Percentiles rank a stretch among this genome's conserved stretches.
These are phyloP conservation scores for Holothuria leucospilota DNA, from an alignment of 53 echinoderm and acorn worm species.

Conservation along the genomic window DNA sequence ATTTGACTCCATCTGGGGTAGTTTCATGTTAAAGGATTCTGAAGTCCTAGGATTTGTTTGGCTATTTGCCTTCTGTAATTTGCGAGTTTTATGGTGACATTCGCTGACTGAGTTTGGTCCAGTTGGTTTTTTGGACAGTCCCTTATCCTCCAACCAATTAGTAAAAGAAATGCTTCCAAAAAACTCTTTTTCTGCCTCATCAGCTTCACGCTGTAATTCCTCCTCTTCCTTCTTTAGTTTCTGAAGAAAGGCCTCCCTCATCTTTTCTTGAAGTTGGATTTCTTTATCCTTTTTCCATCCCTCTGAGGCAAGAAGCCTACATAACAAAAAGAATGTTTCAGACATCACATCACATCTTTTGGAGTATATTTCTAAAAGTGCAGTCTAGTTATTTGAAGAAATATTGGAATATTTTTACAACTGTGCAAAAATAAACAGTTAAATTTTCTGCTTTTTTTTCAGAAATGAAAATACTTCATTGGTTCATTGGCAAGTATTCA, in stretches of 20 bases:
- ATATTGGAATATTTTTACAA: too few species aligned
- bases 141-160: slow-evolving; percentile 85
- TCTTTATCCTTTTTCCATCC: slow-evolving; percentile 90
- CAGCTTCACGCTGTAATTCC: slow-evolving; percentile 55
- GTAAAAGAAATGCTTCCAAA: slow-evolving; percentile 73
- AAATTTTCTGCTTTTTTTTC: too few species aligned
- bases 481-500: too few species aligned
- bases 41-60: background rate
- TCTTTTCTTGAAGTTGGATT: slow-evolving; percentile 69
- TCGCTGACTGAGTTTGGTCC: slow-evolving; percentile 36
- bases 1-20: slow-evolving; percentile 34
- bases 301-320: slow-evolving; percentile 83
- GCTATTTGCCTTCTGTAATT: slow-evolving; percentile 32
- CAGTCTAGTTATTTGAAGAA: too few species aligned
- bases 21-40: background rate
- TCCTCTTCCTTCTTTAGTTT: slow-evolving; percentile 79
- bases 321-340: background rate
- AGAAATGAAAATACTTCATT: too few species aligned
- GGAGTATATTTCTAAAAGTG: too few species aligned
- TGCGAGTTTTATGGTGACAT: background rate
- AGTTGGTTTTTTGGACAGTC: slow-evolving; percentile 59
- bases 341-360: background rate
- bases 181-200: slow-evolving; percentile 75
- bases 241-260: slow-evolving; percentile 74
- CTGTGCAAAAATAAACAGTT: too few species aligned